Percentiles rank a stretch among this genome's conserved stretches.
These are phyloP conservation scores for Aleiodes alternator DNA, from an alignment of 2,888 invertebrate species.

Conservation along the genomic window DNA sequence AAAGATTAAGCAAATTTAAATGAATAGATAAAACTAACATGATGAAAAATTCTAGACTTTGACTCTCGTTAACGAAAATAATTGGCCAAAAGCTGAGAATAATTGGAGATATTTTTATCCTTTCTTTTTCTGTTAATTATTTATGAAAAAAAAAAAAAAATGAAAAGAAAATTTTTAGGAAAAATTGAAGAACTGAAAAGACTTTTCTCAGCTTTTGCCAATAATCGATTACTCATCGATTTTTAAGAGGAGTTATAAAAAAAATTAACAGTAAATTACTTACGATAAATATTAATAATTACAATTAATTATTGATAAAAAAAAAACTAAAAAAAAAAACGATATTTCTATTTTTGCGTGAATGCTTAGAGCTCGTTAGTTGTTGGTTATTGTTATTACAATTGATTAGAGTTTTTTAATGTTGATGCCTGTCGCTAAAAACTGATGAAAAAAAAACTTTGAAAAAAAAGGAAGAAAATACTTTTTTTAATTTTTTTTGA, in stretches of 20 bases:
- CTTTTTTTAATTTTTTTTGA: conserved; percentile 57
- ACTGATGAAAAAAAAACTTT: too few species aligned
- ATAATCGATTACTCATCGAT: conserved; percentile 28
- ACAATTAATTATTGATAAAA: conserved; percentile 34
- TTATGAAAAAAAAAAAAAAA: not conserved
- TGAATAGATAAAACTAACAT: too few species aligned
- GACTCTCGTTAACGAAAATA: too few species aligned
- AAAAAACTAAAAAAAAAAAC: conserved; percentile 5
- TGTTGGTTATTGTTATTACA: conserved; percentile 74
- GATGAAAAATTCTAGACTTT: too few species aligned
- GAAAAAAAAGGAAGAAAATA: conserved; percentile 60
- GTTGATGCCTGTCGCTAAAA: conserved; percentile 65
- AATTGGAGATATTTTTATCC: too few species aligned
- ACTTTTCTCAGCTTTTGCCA: conserved; percentile 35
- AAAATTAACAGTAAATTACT: conserved; percentile 29
- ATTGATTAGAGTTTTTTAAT: conserved; percentile 72
- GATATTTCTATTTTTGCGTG: conserved; percentile 73
- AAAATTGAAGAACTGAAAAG: conserved; percentile 3
- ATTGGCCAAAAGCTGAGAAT: too few species aligned
- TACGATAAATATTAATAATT: conserved; percentile 33
- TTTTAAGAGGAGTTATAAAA: conserved; percentile 15
- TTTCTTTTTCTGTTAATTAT: not conserved
- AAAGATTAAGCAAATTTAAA: too few species aligned
- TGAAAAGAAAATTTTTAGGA: not conserved
- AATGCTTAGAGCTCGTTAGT: conserved; percentile 73